A percentile compares a stretch with the other conserved stretches of the same genome.
Conservation (phyloP, 92 coral and sea anemone species). For the Epizoanthus illoricatus region DNA sequence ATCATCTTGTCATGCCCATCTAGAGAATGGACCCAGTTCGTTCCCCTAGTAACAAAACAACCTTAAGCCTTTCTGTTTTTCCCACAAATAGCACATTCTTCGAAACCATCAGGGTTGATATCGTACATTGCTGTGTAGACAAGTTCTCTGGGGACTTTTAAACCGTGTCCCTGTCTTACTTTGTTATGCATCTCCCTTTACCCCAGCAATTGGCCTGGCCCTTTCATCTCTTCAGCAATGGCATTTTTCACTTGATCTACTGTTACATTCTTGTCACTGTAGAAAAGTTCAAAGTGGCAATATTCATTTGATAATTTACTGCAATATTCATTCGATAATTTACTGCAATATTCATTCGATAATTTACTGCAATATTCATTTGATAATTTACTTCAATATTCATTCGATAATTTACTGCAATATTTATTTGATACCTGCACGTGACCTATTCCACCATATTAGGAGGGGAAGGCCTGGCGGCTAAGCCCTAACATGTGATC, state of each 20-base stretch:
- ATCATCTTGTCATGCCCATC: conserved; percentile 21
- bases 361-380: too few relatives aligned
- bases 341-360: too few relatives aligned
- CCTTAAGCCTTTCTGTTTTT: conserved; percentile 11
- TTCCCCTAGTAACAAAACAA: conserved; percentile 30
- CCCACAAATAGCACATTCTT: conserved; percentile 46
- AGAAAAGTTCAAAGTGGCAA: conserved; percentile 29
- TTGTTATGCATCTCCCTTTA: conserved; percentile 31
- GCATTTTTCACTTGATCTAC: too few relatives aligned
- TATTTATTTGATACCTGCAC: too few relatives aligned
- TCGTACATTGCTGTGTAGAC: conserved; percentile 39
- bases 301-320: too few relatives aligned
- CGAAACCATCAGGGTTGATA: conserved; percentile 45
- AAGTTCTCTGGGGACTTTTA: conserved; percentile 32
- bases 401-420: too few relatives aligned
- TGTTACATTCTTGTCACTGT: conserved; percentile 16
- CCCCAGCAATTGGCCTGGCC: conserved; percentile 30
- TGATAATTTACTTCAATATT: too few relatives aligned
- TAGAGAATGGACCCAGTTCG: conserved; percentile 13
- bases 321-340: too few relatives aligned
- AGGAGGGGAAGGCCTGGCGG: too few relatives aligned
- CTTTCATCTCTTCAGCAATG: neutral
- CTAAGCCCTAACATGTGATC: too few relatives aligned
- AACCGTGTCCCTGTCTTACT: neutral
- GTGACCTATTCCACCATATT: too few relatives aligned